Percentiles rank a stretch among this genome's conserved stretches.
Evolutionary conservation across 2,888 invertebrate genomes (phyloP).

Genomic region (Mimachlamys varia): DNA sequence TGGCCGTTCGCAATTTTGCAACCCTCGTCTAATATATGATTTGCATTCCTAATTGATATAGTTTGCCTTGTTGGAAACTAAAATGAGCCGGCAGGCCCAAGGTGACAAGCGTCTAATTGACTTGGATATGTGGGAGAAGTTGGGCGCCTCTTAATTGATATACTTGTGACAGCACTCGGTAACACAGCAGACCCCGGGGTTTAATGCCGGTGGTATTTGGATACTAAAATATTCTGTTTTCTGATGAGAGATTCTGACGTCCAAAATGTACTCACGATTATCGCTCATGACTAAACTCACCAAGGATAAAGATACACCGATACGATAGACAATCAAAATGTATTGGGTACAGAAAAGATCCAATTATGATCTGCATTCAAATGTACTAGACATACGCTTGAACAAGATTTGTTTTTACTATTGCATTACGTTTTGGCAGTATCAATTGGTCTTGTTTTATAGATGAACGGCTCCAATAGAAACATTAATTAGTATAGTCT

Average conservation of each 20-base stretch:
- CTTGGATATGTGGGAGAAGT: background rate
- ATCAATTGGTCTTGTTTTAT: no score
- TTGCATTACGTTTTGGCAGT: background rate
- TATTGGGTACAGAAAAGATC: background rate
- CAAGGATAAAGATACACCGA: background rate
- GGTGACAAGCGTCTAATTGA: background rate
- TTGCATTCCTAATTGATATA: slow-evolving; percentile 27
- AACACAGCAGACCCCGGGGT: background rate
- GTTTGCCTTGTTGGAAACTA: background rate
- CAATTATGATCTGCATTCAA: background rate
- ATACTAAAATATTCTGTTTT: background rate
- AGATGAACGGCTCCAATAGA: no score
- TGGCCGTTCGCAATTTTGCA: background rate
- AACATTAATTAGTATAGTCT: no score
- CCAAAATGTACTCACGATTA: background rate
- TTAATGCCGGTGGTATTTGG: background rate
- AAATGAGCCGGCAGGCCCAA: background rate
- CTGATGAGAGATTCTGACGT: background rate
- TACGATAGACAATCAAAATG: background rate
- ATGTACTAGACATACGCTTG: background rate
- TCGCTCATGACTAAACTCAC: background rate
- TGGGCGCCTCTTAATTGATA: background rate
- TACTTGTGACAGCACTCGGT: background rate
- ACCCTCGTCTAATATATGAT: background rate
- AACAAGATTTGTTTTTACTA: background rate